phyloP scores from a whole-genome alignment of 2,113 vertebrate genomes.

The Lutjanus erythropterus region DNA sequence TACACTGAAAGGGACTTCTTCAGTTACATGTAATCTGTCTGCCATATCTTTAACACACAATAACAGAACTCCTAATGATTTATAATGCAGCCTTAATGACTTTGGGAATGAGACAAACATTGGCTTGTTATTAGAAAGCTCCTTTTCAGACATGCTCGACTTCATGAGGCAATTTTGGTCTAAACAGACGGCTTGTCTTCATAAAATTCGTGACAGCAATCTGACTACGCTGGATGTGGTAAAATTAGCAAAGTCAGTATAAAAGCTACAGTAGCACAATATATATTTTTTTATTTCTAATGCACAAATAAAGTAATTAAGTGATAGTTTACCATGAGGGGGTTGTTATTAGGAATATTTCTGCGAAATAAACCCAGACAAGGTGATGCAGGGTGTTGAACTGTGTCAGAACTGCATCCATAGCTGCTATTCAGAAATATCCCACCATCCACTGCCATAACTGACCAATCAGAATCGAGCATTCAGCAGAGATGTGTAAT shows the following conservation, averaged over 20 bases:
- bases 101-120: neutral
- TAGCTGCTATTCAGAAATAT: too few species aligned
- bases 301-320: neutral
- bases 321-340: too few species aligned
- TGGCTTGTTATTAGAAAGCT: neutral
- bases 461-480: too few species aligned
- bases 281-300: too few species aligned
- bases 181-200: neutral
- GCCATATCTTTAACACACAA: neutral
- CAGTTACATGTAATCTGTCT: neutral
- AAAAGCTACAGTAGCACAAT: neutral
- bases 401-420: too few species aligned
- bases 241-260: neutral
- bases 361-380: too few species aligned
- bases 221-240: neutral
- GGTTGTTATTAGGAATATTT: too few species aligned
- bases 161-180: neutral
- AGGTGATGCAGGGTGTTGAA: too few species aligned
- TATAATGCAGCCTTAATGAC: neutral
- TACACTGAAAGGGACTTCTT: neutral
- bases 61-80: neutral
- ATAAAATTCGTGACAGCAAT: rapidly evolving
- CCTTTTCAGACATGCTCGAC: neutral
- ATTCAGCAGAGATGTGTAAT: too few species aligned
- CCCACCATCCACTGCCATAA: too few species aligned